Evolutionary conservation across 1,140 invertebrate genomes (phyloP).

Genomic region (Scaptomyza graminum): DNA sequence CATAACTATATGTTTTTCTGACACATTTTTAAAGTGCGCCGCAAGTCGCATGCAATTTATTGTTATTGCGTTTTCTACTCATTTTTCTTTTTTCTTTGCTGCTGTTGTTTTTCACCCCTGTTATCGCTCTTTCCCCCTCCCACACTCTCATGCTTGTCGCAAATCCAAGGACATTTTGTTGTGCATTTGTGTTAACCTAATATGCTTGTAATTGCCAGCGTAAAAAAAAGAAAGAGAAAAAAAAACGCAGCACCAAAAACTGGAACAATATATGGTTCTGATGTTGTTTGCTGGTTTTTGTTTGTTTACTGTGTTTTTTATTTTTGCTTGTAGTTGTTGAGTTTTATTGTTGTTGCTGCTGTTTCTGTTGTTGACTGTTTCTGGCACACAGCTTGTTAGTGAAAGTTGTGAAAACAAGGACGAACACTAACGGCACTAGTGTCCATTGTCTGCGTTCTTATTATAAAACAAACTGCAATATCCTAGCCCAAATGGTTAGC

Average conservation of each 20-base stretch:
- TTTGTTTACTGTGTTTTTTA: slow-evolving; percentile 3
- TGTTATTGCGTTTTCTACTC: slow-evolving; percentile 71
- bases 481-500: slow-evolving; percentile 1
- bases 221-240: slow-evolving; percentile 23
- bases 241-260: slow-evolving; percentile 25
- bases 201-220: slow-evolving; percentile 62
- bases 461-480: slow-evolving; percentile 18
- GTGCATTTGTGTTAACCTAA: slow-evolving; percentile 70
- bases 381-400: slow-evolving; percentile 54
- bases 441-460: slow-evolving; percentile 37
- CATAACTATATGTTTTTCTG: slow-evolving; percentile 78
- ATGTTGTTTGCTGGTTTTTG: slow-evolving; percentile 31
- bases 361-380: slow-evolving; percentile 27
- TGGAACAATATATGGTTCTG: slow-evolving; percentile 43
- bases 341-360: slow-evolving; percentile 16
- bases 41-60: slow-evolving; percentile 73
- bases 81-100: slow-evolving; percentile 24
- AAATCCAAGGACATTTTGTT: slow-evolving; percentile 68
- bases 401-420: slow-evolving; percentile 51
- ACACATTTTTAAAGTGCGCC: slow-evolving; percentile 74
- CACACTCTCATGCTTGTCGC: slow-evolving; percentile 22
- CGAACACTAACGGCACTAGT: slow-evolving; percentile 29
- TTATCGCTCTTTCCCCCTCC: not conserved
- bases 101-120: not conserved
- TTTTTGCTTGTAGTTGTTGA: slow-evolving; percentile 6